These are phyloP conservation scores for Perithous albicinctus DNA, from an alignment of 2,888 invertebrate genomes.

Conservation along the genomic window DNA sequence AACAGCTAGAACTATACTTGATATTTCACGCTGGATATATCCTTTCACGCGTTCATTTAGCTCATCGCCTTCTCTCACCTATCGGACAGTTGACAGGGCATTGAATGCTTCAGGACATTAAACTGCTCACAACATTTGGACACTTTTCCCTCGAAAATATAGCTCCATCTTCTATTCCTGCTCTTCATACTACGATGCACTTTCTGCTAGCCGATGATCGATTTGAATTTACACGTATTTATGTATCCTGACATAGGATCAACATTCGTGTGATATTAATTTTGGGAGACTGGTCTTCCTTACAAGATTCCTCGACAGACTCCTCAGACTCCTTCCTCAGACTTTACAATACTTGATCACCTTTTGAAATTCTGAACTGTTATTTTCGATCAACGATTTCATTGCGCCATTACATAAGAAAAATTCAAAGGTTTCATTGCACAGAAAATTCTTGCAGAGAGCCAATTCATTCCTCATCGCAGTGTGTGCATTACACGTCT, in stretches of 20 bases:
- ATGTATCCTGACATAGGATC: too few relatives aligned
- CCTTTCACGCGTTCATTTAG: neutral
- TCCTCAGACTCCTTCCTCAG: too few relatives aligned
- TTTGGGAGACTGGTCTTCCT: too few relatives aligned
- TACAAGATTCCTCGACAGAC: too few relatives aligned
- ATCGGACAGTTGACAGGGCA: neutral
- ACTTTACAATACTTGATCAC: too few relatives aligned
- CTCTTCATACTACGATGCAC: neutral
- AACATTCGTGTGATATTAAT: too few relatives aligned
- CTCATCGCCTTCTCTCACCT: neutral
- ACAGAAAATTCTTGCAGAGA: neutral
- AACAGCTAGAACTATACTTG: conserved; percentile 33
- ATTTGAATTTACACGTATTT: too few relatives aligned
- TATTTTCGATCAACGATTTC: too few relatives aligned
- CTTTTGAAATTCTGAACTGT: too few relatives aligned
- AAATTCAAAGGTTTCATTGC: neutral
- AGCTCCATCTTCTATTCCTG: neutral
- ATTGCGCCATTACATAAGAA: neutral
- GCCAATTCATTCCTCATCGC: neutral
- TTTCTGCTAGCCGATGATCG: too few relatives aligned
- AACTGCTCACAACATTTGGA: conserved; percentile 47
- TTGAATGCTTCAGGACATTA: conserved; percentile 51
- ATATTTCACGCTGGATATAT: conserved; percentile 1
- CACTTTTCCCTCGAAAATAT: conserved; percentile 18
- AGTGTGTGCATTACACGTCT: neutral